phyloP scores from a whole-genome alignment of 2,888 invertebrate species.

The Lepidocyrtinus sp. region DNA sequence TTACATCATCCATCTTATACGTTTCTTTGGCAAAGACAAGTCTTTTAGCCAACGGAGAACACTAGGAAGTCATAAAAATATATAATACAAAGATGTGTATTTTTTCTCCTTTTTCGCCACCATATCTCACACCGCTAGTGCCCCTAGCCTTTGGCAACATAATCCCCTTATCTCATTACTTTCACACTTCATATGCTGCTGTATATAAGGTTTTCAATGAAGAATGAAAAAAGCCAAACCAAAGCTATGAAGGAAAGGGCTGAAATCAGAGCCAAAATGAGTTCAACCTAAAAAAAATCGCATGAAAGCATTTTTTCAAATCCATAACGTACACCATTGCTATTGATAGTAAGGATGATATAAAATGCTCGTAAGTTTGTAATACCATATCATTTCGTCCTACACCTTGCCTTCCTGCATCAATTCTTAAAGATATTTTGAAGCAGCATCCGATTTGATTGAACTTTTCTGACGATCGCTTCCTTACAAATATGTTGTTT shows the following conservation, averaged over 20 bases:
- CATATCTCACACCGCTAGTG: slow-evolving; percentile 46
- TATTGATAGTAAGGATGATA: neutral
- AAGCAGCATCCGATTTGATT: slow-evolving; percentile 12
- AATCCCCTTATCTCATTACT: slow-evolving; percentile 65
- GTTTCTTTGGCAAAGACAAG: slow-evolving; percentile 17
- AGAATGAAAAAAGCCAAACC: slow-evolving; percentile 26
- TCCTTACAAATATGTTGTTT: no score
- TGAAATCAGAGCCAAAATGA: slow-evolving; percentile 20
- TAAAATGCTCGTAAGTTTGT: neutral
- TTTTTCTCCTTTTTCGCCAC: slow-evolving; percentile 36
- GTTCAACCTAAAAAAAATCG: slow-evolving; percentile 9
- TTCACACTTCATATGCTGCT: slow-evolving; percentile 60
- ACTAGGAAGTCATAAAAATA: slow-evolving; percentile 57
- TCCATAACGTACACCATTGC: neutral
- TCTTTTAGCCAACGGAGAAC: slow-evolving; percentile 15
- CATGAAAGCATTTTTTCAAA: slow-evolving; percentile 18
- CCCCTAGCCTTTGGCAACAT: slow-evolving; percentile 61
- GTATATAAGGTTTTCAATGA: slow-evolving; percentile 31
- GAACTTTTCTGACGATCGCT: slow-evolving; percentile 10
- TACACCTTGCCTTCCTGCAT: neutral
- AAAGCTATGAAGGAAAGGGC: slow-evolving; percentile 10
- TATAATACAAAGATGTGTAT: slow-evolving; percentile 50
- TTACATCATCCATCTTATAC: slow-evolving; percentile 41
- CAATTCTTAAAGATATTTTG: neutral
- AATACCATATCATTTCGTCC: slow-evolving; percentile 12